Percentiles rank a stretch among this genome's conserved stretches.
phyloP scores from a whole-genome alignment of 2,888 invertebrate species.

The Macrosiphum euphorbiae region DNA sequence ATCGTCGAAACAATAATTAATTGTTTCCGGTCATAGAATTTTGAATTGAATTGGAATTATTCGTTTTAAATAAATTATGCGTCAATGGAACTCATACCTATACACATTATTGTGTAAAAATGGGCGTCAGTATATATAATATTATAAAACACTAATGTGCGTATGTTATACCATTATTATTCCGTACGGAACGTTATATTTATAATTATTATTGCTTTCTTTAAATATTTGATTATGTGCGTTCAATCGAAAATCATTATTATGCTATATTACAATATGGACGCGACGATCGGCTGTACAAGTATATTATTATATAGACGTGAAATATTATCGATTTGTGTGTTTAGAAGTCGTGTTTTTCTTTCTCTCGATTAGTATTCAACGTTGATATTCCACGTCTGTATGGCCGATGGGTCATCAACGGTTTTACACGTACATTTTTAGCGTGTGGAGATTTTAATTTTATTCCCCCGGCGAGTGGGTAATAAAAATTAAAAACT shows the following conservation, averaged over 20 bases:
- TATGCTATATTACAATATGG: not conserved
- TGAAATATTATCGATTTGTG: slow-evolving; percentile 13
- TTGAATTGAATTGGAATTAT: slow-evolving; percentile 33
- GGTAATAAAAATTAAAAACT: slow-evolving; percentile 39
- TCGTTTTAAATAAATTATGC: slow-evolving; percentile 49
- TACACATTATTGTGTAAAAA: slow-evolving; percentile 9
- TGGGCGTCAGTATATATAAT: not conserved
- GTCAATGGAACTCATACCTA: not conserved
- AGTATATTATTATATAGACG: not conserved
- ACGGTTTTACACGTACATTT: not conserved
- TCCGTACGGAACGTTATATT: not conserved
- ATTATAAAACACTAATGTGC: not conserved
- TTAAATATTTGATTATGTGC: not conserved
- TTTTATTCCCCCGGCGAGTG: not conserved
- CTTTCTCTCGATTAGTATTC: slow-evolving; percentile 26
- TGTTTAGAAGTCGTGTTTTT: slow-evolving; percentile 12
- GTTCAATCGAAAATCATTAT: not conserved
- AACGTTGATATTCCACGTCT: not conserved
- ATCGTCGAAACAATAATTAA: slow-evolving; percentile 43
- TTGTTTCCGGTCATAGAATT: slow-evolving; percentile 46
- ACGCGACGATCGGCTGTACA: no score
- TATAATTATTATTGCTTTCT: slow-evolving; percentile 27
- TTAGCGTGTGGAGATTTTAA: slow-evolving; percentile 15
- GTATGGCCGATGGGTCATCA: slow-evolving; percentile 11
- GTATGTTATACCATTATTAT: not conserved